Percentiles rank a stretch among this genome's conserved stretches.
Evolutionary conservation across 2,797 vertebrate species (phyloP).

Genomic region (Characodon lateralis): DNA sequence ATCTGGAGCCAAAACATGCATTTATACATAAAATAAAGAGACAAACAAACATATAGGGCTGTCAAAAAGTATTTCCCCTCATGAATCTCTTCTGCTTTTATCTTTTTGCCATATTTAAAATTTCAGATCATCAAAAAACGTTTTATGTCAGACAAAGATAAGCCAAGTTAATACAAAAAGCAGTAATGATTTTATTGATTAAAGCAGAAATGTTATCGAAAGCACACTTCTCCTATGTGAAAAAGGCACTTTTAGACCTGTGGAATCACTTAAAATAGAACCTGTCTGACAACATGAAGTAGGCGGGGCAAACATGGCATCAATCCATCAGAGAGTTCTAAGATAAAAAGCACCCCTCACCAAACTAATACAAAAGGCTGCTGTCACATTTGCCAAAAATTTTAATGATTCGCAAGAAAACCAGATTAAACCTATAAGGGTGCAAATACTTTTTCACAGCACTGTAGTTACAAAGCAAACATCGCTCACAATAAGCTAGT

Average conservation of each 20-base stretch:
- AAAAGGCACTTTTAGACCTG: not conserved
- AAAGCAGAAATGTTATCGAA: not conserved
- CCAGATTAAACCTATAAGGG: too few relatives aligned
- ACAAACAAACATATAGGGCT: not conserved
- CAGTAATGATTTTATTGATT: too few relatives aligned
- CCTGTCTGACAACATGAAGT: not conserved
- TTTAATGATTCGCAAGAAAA: too few relatives aligned
- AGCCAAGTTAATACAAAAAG: not conserved
- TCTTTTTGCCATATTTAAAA: too few relatives aligned
- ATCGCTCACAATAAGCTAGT: too few relatives aligned
- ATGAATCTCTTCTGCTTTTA: too few relatives aligned
- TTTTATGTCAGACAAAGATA: not conserved
- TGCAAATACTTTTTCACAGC: too few relatives aligned
- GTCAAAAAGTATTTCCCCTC: not conserved
- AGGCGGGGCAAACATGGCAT: not conserved
- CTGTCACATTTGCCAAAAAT: too few relatives aligned
- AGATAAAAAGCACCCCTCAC: too few relatives aligned
- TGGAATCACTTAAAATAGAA: not conserved
- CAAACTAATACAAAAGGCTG: too few relatives aligned
- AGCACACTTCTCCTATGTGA: not conserved
- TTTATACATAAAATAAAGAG: not conserved
- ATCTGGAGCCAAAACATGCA: constrained; percentile 70
- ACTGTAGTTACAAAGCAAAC: too few relatives aligned
- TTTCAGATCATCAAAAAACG: not conserved
- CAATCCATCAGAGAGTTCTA: not conserved